phyloP scores from a whole-genome alignment of 2,797 vertebrate genomes.

The Bradypus variegatus region DNA sequence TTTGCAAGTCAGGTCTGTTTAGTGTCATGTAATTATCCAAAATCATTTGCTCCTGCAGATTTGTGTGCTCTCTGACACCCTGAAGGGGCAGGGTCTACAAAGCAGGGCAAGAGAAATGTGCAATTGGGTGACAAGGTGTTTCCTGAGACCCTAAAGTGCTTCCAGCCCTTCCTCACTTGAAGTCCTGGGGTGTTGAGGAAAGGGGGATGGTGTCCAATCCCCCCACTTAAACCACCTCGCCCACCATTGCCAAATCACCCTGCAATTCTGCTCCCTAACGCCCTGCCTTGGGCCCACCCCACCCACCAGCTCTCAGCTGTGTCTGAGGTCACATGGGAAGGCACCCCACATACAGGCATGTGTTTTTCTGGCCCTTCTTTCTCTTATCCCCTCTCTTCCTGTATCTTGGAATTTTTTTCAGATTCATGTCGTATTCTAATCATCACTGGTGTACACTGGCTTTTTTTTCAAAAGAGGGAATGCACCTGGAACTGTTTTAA shows the following conservation, averaged over 20 bases:
- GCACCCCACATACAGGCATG: accelerated
- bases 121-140: accelerated
- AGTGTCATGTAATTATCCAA: background rate
- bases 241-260: background rate
- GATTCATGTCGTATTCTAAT: background rate
- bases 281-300: background rate
- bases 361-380: background rate
- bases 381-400: background rate
- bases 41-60: background rate
- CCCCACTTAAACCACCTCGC: background rate
- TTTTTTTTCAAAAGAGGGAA: background rate
- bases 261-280: background rate
- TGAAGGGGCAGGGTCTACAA: background rate
- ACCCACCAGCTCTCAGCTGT: accelerated
- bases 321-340: background rate
- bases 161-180: accelerated
- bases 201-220: background rate
- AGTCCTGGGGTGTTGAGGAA: background rate
- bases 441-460: background rate
- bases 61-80: background rate
- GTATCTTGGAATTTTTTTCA: too few relatives aligned
- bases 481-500: background rate
- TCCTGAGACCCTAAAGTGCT: background rate
- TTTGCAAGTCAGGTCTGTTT: background rate
- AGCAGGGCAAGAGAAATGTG: background rate